Evolutionary conservation across 1,140 invertebrate genomes (phyloP).

Genomic region (Drosophila pallidifrons): DNA sequence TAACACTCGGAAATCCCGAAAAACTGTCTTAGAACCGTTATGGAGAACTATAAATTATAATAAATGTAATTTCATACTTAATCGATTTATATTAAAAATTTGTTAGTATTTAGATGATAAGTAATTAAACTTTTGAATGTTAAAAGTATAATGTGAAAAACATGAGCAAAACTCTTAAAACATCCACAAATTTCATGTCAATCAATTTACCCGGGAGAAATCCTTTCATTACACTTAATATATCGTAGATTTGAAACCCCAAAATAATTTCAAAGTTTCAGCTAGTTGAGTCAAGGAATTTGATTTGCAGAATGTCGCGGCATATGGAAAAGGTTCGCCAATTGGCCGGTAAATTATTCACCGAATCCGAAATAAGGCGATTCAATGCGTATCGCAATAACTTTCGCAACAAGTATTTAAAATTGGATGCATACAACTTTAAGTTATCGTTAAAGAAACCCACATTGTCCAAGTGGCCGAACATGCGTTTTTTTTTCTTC

Average conservation of each 20-base stretch:
- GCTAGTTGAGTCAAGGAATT: neutral
- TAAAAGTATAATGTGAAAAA: too few species aligned
- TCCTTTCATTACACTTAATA: neutral
- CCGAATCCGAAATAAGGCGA: conserved; percentile 59
- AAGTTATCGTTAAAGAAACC: conserved; percentile 30
- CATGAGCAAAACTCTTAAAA: too few species aligned
- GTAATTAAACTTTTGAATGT: too few species aligned
- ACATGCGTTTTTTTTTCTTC: conserved; percentile 41
- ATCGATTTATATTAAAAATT: too few species aligned
- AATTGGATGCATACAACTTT: conserved; percentile 32
- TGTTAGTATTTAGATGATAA: too few species aligned
- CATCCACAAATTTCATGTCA: too few species aligned
- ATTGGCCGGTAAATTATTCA: conserved; percentile 60
- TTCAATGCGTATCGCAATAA: conserved; percentile 50
- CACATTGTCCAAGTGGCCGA: conserved; percentile 31
- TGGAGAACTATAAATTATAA: too few species aligned
- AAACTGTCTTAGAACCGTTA: too few species aligned
- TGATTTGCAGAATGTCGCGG: conserved; percentile 18
- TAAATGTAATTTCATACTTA: too few species aligned
- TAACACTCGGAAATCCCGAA: too few species aligned
- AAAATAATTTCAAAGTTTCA: neutral
- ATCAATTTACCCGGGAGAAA: neutral
- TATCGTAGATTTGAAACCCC: neutral
- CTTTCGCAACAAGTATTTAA: conserved; percentile 50
- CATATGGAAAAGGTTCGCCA: conserved; percentile 33